Conservation (phyloP, 1,140 invertebrate species). For the Tetragnatha versicolor region DNA sequence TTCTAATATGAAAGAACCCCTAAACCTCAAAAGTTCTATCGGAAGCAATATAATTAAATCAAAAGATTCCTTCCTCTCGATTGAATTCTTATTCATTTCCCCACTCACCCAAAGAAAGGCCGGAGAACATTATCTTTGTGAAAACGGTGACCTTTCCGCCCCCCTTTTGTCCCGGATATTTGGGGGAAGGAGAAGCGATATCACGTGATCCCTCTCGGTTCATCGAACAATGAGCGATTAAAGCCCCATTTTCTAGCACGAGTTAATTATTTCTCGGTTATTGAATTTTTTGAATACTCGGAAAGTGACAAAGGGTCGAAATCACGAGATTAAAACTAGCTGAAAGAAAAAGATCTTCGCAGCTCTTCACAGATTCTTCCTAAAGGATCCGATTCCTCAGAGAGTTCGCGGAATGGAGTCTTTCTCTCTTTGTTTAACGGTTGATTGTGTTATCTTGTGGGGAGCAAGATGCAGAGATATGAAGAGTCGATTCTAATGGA, state of each 20-base stretch:
- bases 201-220: background rate
- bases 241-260: constrained; percentile 20
- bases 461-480: too few species aligned
- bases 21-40: constrained; percentile 4
- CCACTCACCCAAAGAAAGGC: background rate
- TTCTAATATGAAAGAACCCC: background rate
- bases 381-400: too few species aligned
- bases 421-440: too few species aligned
- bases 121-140: constrained; percentile 22
- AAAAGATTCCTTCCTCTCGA: background rate
- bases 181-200: constrained; percentile 9
- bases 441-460: too few species aligned
- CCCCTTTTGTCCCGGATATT: constrained; percentile 21
- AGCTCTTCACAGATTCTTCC: too few species aligned
- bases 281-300: constrained; percentile 36
- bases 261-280: constrained; percentile 35
- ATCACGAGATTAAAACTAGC: too few species aligned
- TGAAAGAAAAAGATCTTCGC: too few species aligned
- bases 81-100: constrained; percentile 18
- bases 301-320: constrained; percentile 6
- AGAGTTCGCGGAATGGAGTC: too few species aligned
- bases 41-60: constrained; percentile 34
- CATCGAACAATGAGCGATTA: constrained; percentile 21
- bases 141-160: constrained; percentile 8
- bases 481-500: too few species aligned